These are phyloP conservation scores for Gnatocerus cornutus DNA, from an alignment of 2,888 invertebrate species.

Conservation along the genomic window DNA sequence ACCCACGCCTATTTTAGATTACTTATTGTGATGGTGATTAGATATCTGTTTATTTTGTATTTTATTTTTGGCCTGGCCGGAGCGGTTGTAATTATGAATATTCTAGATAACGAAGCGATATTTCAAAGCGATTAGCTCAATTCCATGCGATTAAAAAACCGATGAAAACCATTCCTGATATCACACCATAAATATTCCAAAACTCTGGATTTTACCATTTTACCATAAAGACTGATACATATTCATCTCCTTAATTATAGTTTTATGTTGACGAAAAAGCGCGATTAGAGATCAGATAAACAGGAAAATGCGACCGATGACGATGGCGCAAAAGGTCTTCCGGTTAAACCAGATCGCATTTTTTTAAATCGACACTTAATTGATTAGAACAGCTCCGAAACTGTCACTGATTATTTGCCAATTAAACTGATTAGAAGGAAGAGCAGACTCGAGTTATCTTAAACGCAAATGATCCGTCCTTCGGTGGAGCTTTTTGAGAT, in stretches of 20 bases:
- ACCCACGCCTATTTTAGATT: constrained; percentile 67
- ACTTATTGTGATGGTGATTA: constrained; percentile 68
- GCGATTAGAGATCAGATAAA: constrained; percentile 28
- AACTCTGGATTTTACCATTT: constrained; percentile 2
- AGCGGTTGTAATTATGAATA: constrained; percentile 49
- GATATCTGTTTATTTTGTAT: constrained; percentile 59
- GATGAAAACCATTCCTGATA: constrained; percentile 38
- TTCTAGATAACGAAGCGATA: constrained; percentile 46
- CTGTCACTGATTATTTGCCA: constrained; percentile 47
- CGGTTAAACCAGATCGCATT: constrained; percentile 38
- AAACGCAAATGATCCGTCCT: constrained; percentile 31
- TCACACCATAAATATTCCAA: constrained; percentile 33
- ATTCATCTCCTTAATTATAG: constrained; percentile 28
- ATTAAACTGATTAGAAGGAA: constrained; percentile 43
- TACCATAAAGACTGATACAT: constrained; percentile 13
- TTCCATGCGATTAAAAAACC: constrained; percentile 33
- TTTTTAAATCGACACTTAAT: constrained; percentile 35
- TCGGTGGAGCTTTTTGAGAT: constrained; percentile 11
- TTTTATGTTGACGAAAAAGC: constrained; percentile 29
- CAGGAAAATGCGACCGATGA: constrained; percentile 43
- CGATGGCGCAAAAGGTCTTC: constrained; percentile 43
- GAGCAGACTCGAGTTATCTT: constrained; percentile 19
- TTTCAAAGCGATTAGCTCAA: constrained; percentile 40
- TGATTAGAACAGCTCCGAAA: constrained; percentile 46
- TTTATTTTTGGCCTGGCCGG: constrained; percentile 46